phyloP scores from a whole-genome alignment of 1,140 invertebrate genomes.

The Lysiphlebus fabarum region DNA sequence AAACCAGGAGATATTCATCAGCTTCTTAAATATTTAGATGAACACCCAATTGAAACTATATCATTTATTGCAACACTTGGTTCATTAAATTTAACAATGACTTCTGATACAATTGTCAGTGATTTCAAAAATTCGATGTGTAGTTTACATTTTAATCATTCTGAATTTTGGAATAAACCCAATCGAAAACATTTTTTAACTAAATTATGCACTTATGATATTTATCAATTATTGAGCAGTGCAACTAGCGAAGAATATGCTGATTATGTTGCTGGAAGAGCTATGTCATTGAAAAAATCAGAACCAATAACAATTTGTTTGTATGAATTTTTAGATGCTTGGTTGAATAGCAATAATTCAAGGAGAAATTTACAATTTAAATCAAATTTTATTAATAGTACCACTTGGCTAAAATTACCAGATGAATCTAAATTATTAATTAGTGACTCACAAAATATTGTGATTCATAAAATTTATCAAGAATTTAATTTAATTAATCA shows the following conservation, averaged over 20 bases:
- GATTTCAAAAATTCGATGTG: conserved; percentile 37
- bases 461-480: conserved; percentile 30
- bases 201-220: conserved; percentile 43
- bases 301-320: conserved; percentile 31
- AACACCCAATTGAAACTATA: conserved; percentile 41
- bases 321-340: conserved; percentile 29
- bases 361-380: conserved; percentile 21
- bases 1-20: conserved; percentile 37
- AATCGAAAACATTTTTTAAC: conserved; percentile 37
- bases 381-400: conserved; percentile 40
- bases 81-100: conserved; percentile 27
- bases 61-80: conserved; percentile 34
- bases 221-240: conserved; percentile 36
- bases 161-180: conserved; percentile 35
- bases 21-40: conserved; percentile 40
- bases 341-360: conserved; percentile 8
- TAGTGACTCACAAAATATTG: conserved; percentile 31
- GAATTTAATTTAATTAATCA: background rate
- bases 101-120: conserved; percentile 21
- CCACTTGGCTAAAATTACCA: conserved; percentile 37
- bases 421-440: conserved; percentile 36
- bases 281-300: conserved; percentile 14
- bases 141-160: conserved; percentile 30
- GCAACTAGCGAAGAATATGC: conserved; percentile 41
- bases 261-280: conserved; percentile 15